Conservation (phyloP, 2,888 invertebrate genomes). For the Dusona sp. region DNA sequence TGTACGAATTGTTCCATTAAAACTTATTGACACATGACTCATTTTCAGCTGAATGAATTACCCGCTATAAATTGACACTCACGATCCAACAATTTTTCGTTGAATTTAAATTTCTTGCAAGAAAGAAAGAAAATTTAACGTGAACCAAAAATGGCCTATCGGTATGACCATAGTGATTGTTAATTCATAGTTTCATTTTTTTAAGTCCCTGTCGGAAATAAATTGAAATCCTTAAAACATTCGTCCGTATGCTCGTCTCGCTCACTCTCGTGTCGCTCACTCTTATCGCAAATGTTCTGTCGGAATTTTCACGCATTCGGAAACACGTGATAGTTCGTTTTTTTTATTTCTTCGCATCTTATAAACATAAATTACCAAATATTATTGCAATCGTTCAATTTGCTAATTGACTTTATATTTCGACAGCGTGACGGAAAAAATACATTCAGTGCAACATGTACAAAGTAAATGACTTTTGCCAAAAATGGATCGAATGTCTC, state of each 20-base stretch:
- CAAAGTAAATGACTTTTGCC: background rate
- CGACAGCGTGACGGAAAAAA: background rate
- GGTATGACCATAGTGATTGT: background rate
- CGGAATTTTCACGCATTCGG: no score
- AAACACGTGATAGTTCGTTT: no score
- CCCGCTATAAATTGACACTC: no score
- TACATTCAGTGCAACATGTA: background rate
- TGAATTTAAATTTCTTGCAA: background rate
- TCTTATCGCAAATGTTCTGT: background rate
- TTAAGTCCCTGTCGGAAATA: background rate
- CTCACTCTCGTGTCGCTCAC: conserved; percentile 8
- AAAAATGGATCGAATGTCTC: background rate
- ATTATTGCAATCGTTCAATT: no score
- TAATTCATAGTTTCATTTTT: background rate
- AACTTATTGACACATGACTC: background rate
- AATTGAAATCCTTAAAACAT: background rate
- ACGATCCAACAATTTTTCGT: no score
- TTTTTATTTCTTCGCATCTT: no score
- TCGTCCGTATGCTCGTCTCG: conserved; percentile 4
- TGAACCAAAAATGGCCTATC: background rate
- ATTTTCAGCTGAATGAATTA: no score
- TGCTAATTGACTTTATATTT: background rate
- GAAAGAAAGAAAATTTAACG: background rate
- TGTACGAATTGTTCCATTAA: background rate
- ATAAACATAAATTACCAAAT: no score